Conservation (phyloP, 2,888 invertebrate species). For the Parnassius smintheus region DNA sequence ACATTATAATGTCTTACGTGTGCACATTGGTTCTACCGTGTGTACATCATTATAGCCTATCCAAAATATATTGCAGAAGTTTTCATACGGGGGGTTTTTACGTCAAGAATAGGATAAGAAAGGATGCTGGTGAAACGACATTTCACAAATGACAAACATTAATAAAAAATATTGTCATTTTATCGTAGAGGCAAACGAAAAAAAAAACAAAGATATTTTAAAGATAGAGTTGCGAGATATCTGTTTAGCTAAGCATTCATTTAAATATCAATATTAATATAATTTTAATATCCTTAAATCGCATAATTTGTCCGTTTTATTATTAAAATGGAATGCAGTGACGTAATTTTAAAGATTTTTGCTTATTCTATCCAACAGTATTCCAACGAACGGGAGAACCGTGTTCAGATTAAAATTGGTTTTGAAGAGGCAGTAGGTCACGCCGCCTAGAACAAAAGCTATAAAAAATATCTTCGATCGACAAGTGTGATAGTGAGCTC, state of each 20-base stretch:
- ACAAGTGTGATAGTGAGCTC: constrained; percentile 38
- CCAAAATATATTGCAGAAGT: too few relatives aligned
- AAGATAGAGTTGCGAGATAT: too few relatives aligned
- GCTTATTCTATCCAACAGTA: constrained; percentile 5
- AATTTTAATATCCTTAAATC: constrained; percentile 6
- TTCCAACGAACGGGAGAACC: constrained; percentile 5
- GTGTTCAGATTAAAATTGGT: constrained; percentile 3
- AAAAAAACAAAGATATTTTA: too few relatives aligned
- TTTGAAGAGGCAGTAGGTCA: constrained; percentile 30
- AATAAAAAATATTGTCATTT: too few relatives aligned
- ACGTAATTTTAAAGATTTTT: background rate
- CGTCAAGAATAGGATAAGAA: too few relatives aligned
- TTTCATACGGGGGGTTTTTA: too few relatives aligned
- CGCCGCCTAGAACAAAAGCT: constrained; percentile 36
- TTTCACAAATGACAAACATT: too few relatives aligned
- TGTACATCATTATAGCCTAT: too few relatives aligned
- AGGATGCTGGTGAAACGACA: too few relatives aligned
- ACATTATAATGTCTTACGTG: too few relatives aligned
- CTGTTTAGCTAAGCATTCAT: background rate
- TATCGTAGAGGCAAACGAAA: too few relatives aligned
- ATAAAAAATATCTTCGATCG: constrained; percentile 41
- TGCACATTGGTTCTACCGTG: too few relatives aligned
- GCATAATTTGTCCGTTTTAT: constrained; percentile 16
- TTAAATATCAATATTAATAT: constrained; percentile 15
- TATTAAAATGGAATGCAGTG: constrained; percentile 9